Conservation (phyloP, 1,140 invertebrate species). For the Nasonia giraulti region DNA sequence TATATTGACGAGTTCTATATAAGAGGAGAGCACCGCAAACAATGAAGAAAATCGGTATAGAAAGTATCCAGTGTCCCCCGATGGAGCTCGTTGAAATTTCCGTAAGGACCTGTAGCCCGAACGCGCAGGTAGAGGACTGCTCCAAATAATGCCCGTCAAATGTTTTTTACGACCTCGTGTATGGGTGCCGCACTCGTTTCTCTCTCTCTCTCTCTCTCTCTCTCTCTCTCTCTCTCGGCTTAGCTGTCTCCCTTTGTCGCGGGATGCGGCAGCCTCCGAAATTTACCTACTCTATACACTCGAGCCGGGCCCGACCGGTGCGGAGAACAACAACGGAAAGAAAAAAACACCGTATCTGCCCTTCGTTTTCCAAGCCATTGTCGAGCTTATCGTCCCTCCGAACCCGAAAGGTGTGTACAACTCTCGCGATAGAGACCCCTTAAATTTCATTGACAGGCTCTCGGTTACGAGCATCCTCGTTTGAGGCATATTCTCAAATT, state of each 20-base stretch:
- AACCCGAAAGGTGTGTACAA: background rate
- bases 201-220: too few relatives aligned
- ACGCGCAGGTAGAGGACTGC: constrained; percentile 27
- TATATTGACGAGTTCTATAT: background rate
- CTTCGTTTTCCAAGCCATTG: constrained; percentile 11
- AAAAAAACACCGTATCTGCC: constrained; percentile 12
- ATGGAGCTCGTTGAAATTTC: constrained; percentile 7
- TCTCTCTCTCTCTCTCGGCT: background rate
- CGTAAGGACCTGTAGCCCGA: constrained; percentile 16
- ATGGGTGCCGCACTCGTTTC: background rate
- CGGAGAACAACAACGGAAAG: background rate
- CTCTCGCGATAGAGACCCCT: background rate
- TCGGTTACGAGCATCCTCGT: constrained; percentile 3
- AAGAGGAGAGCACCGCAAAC: background rate
- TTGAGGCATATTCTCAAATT: background rate
- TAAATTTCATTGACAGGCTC: constrained; percentile 23
- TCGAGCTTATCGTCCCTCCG: constrained; percentile 25
- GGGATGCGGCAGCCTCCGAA: background rate
- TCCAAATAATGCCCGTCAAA: constrained; percentile 34
- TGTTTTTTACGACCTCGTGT: constrained; percentile 25
- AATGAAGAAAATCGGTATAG: background rate
- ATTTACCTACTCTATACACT: constrained; percentile 31
- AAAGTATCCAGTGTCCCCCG: constrained; percentile 27
- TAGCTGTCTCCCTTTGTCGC: background rate
- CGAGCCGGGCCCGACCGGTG: background rate